These are phyloP conservation scores for Phoenicopterus ruber DNA, from an alignment of 2,113 vertebrate species.

Conservation along the genomic window DNA sequence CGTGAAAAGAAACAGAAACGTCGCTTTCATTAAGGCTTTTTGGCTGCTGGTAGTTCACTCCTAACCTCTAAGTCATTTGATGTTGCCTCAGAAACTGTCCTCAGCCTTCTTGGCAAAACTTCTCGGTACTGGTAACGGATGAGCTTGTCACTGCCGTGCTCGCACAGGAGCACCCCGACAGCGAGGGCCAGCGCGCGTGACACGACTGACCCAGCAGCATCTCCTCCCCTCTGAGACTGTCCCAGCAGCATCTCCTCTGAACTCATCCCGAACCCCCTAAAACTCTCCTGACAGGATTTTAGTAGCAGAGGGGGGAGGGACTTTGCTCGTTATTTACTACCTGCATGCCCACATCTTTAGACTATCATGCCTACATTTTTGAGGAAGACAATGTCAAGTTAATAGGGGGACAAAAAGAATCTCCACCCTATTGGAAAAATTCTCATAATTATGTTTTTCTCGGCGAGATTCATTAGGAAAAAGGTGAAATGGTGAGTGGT, in stretches of 20 bases:
- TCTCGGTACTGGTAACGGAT: rapidly evolving
- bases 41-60: not conserved
- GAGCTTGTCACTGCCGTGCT: not conserved
- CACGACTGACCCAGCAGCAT: not conserved
- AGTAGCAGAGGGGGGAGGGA: rapidly evolving
- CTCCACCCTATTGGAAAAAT: not conserved
- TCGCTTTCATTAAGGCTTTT: not conserved
- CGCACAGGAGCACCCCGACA: not conserved
- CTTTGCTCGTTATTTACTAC: not conserved
- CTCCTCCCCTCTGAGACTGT: too few relatives aligned
- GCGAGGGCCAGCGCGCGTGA: rapidly evolving
- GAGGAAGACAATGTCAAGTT: not conserved
- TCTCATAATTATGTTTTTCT: not conserved
- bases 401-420: not conserved
- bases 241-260: not conserved
- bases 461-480: not conserved
- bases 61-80: not conserved
- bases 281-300: not conserved
- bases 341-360: not conserved
- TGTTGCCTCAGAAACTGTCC: not conserved
- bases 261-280: not conserved
- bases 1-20: not conserved
- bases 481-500: not conserved
- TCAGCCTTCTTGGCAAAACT: not conserved
- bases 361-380: not conserved